A percentile compares a stretch with the other conserved stretches of the same genome.
phyloP scores from a whole-genome alignment of 2,888 invertebrate species.

The Macaria liturata region DNA sequence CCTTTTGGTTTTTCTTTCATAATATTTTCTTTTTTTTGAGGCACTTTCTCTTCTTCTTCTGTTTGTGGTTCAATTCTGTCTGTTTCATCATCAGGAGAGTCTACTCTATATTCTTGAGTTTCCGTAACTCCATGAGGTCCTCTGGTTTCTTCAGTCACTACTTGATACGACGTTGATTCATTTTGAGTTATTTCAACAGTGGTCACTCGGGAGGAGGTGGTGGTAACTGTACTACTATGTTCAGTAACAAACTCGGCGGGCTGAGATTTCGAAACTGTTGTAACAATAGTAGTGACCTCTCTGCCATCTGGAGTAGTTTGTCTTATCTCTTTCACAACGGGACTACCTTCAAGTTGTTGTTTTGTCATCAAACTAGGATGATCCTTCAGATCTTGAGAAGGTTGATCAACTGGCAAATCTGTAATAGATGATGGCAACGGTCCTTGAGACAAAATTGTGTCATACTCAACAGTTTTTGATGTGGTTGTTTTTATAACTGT shows the following conservation, averaged over 20 bases:
- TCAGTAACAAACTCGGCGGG: slow-evolving; percentile 57
- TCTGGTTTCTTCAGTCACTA: slow-evolving; percentile 50
- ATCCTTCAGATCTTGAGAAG: slow-evolving; percentile 9
- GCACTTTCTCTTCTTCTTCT: slow-evolving; percentile 11
- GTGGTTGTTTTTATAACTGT: slow-evolving; percentile 53
- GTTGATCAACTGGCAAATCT: slow-evolving; percentile 19
- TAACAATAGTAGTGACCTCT: slow-evolving; percentile 55
- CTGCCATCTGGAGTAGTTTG: slow-evolving; percentile 47
- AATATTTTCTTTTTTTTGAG: neutral
- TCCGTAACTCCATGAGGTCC: slow-evolving; percentile 41
- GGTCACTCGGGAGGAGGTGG: slow-evolving; percentile 61
- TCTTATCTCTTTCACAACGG: slow-evolving; percentile 39
- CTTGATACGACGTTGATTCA: slow-evolving; percentile 59
- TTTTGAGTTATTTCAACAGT: slow-evolving; percentile 63
- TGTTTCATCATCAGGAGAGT: slow-evolving; percentile 45
- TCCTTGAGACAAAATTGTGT: slow-evolving; percentile 33
- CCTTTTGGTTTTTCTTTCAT: slow-evolving; percentile 19
- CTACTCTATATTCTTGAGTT: slow-evolving; percentile 45
- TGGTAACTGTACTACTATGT: slow-evolving; percentile 57
- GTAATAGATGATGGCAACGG: slow-evolving; percentile 20
- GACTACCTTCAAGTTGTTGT: slow-evolving; percentile 10
- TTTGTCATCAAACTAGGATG: slow-evolving; percentile 8
- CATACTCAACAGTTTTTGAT: slow-evolving; percentile 50
- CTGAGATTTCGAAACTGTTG: slow-evolving; percentile 49
- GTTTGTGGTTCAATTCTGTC: slow-evolving; percentile 37